Evolutionary conservation across 2,888 invertebrate species (phyloP).

Genomic region (Microlaimidae sp.): DNA sequence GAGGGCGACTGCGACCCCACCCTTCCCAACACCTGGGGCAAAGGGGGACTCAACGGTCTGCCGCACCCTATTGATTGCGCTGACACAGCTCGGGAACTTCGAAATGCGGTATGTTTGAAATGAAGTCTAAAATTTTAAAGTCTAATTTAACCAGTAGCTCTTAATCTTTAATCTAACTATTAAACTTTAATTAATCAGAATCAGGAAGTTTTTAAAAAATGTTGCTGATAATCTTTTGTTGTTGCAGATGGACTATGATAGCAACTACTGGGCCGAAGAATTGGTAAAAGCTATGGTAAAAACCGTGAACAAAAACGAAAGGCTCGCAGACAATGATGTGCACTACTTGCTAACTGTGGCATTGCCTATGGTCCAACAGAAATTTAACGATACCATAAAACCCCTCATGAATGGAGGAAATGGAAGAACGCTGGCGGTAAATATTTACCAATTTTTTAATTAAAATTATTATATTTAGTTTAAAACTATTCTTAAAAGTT

Average conservation of each 20-base stretch:
- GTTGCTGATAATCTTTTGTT: not conserved
- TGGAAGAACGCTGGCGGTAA: no score
- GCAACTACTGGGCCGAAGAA: not conserved
- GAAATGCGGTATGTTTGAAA: conserved; percentile 5
- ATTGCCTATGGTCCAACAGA: not conserved
- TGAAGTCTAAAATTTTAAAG: not conserved
- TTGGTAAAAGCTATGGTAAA: conserved; percentile 2
- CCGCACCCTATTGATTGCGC: conserved; percentile 12
- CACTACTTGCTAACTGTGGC: not conserved
- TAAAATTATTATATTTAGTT: no score
- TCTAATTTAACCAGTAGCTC: not conserved
- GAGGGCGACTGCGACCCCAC: conserved; percentile 6
- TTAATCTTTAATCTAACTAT: no score
- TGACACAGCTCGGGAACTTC: conserved; percentile 5
- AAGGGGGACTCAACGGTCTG: not conserved
- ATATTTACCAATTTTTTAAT: no score
- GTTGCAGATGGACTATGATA: not conserved
- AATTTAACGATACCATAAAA: not conserved
- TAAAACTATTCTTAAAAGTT: no score
- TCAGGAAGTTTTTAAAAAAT: no score
- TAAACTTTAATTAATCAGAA: no score
- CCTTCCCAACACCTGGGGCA: conserved; percentile 4
- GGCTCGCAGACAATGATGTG: not conserved
- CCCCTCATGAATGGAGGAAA: no score
- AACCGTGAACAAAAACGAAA: not conserved